A percentile compares a stretch with the other conserved stretches of the same genome.
These are phyloP conservation scores for Brachyrhaphis roseni DNA, from an alignment of 2,797 vertebrate genomes.

Conservation along the genomic window DNA sequence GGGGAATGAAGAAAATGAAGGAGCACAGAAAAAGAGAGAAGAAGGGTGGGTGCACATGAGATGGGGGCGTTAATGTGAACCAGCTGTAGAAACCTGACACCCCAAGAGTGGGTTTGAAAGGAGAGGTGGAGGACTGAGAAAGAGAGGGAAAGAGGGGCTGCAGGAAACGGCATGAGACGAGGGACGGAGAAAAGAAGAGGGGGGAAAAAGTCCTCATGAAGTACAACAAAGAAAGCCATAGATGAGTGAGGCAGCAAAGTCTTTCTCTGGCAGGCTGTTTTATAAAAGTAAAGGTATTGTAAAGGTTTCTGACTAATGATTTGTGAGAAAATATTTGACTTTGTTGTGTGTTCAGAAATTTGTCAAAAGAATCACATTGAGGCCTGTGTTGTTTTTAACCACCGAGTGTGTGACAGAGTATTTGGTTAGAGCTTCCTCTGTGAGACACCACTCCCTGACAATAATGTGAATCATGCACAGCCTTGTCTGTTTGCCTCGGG, in stretches of 20 bases:
- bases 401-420: slow-evolving; percentile 34
- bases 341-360: slow-evolving; percentile 17
- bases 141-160: slow-evolving; percentile 61
- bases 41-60: slow-evolving; percentile 44
- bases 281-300: slow-evolving; percentile 45
- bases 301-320: slow-evolving; percentile 21
- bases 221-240: slow-evolving; percentile 78
- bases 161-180: slow-evolving; percentile 62
- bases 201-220: slow-evolving; percentile 50
- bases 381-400: slow-evolving; percentile 43
- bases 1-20: slow-evolving; percentile 44
- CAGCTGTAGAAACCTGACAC: slow-evolving; percentile 88
- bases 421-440: slow-evolving; percentile 42
- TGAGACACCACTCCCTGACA: slow-evolving; percentile 68
- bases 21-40: slow-evolving; percentile 35
- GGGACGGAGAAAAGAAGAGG: slow-evolving; percentile 52
- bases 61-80: slow-evolving; percentile 82
- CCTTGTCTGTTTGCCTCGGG: slow-evolving; percentile 65
- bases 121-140: slow-evolving; percentile 72
- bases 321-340: slow-evolving; percentile 15
- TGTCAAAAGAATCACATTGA: slow-evolving; percentile 20
- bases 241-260: slow-evolving; percentile 66
- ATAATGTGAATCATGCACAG: slow-evolving; percentile 72
- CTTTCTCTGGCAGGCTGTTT: slow-evolving; percentile 32
- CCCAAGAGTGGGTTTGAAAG: slow-evolving; percentile 67